Conservation (phyloP, 1,140 invertebrate species). For the Eriosoma lanigerum region DNA sequence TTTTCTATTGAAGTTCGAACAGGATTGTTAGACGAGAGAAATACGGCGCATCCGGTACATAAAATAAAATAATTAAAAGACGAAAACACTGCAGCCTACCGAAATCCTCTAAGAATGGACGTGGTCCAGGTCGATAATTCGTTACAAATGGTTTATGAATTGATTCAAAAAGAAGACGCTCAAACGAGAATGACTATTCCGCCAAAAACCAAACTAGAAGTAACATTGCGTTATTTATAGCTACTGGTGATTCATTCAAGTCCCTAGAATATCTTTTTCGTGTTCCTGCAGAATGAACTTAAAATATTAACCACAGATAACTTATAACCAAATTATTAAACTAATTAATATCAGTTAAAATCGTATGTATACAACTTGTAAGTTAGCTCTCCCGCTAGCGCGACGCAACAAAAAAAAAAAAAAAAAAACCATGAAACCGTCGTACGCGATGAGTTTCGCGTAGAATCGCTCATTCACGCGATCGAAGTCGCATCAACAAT, state of each 20-base stretch:
- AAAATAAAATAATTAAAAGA: slow-evolving; percentile 1
- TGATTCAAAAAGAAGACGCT: too few species aligned
- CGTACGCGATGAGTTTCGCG: slow-evolving; percentile 13
- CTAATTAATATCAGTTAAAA: too few species aligned
- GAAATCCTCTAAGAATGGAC: slow-evolving; percentile 4
- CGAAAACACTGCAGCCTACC: not conserved
- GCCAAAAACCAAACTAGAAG: slow-evolving; percentile 17
- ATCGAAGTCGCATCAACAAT: not conserved
- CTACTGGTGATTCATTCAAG: slow-evolving; percentile 54
- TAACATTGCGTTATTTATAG: slow-evolving; percentile 31
- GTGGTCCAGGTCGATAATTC: not conserved
- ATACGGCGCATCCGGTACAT: slow-evolving; percentile 4
- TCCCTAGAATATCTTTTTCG: slow-evolving; percentile 55
- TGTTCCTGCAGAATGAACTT: slow-evolving; percentile 55
- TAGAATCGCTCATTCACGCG: not conserved
- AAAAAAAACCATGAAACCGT: not conserved
- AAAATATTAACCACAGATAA: too few species aligned
- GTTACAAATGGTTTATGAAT: too few species aligned
- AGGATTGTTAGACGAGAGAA: slow-evolving; percentile 6
- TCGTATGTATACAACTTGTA: not conserved
- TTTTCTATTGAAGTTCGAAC: too few species aligned
- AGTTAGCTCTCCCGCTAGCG: not conserved
- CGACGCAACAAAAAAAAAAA: not conserved
- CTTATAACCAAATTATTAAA: too few species aligned
- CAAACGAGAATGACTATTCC: slow-evolving; percentile 29